Percentiles rank a stretch among this genome's conserved stretches.
phyloP scores from a whole-genome alignment of 2,797 vertebrate species.

The Tinamus major region DNA sequence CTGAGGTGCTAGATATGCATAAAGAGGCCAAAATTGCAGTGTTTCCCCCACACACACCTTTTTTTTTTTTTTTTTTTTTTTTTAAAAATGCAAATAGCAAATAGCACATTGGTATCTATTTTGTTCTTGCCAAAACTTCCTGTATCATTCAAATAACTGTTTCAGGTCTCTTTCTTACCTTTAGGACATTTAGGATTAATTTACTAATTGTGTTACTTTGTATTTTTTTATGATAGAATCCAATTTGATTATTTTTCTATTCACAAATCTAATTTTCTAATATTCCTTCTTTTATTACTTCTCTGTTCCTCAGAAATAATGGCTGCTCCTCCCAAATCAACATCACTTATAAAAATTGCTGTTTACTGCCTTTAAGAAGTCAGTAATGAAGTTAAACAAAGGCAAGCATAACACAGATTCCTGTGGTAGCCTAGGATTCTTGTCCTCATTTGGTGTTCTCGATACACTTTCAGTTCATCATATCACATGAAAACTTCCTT shows the following conservation, averaged over 20 bases:
- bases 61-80: neutral
- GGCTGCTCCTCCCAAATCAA: neutral
- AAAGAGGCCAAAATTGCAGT: slow-evolving; percentile 51
- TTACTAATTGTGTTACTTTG: neutral
- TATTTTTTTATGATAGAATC: neutral
- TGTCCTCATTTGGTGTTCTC: neutral
- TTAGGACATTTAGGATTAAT: neutral
- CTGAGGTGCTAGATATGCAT: neutral
- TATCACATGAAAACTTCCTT: neutral
- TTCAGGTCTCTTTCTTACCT: neutral
- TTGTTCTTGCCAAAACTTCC: neutral
- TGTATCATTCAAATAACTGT: neutral
- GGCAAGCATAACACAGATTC: neutral
- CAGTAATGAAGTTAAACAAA: neutral
- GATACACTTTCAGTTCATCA: neutral
- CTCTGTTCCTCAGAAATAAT: neutral
- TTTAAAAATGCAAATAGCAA: too few species aligned
- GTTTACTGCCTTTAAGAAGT: neutral
- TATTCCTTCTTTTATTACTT: neutral
- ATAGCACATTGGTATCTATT: neutral
- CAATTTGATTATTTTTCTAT: neutral
- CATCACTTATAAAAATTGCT: neutral
- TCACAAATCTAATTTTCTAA: neutral
- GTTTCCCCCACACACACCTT: too few species aligned
- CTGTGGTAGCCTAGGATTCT: neutral